Evolutionary conservation across 2,888 invertebrate species (phyloP).

Genomic region (Himalopsyche tibetana): DNA sequence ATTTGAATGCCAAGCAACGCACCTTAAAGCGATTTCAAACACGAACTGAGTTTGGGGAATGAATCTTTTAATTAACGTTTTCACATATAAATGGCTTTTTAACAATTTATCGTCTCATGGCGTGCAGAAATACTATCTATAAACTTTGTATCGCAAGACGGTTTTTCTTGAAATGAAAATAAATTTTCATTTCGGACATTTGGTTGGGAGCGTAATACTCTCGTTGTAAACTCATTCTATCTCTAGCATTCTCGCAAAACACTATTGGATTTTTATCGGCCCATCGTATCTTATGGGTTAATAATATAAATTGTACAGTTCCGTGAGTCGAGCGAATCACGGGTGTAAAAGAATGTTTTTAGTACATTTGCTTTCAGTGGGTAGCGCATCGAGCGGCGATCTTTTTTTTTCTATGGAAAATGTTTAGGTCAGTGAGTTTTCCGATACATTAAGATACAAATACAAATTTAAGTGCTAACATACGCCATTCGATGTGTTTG

Average conservation of each 20-base stretch:
- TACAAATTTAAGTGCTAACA: conserved; percentile 42
- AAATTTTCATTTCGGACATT: conserved; percentile 60
- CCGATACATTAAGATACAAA: conserved; percentile 49
- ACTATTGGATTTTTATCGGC: conserved; percentile 59
- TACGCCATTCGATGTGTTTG: conserved; percentile 23
- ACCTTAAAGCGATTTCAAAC: conserved; percentile 49
- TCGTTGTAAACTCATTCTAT: conserved; percentile 48
- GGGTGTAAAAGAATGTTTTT: conserved; percentile 54
- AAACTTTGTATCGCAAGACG: conserved; percentile 57
- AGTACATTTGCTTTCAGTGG: conserved; percentile 56
- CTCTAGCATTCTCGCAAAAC: conserved; percentile 51
- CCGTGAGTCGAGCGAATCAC: conserved; percentile 57
- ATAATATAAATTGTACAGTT: conserved; percentile 63
- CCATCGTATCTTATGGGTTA: conserved; percentile 60
- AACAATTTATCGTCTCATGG: conserved; percentile 61
- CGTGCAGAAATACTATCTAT: conserved; percentile 62
- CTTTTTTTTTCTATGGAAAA: conserved; percentile 35
- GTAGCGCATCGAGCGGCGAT: conserved; percentile 48
- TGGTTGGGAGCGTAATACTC: conserved; percentile 38
- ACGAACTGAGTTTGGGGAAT: conserved; percentile 45
- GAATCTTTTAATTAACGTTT: conserved; percentile 65
- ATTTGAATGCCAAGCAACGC: conserved; percentile 51
- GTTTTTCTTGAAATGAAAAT: conserved; percentile 57
- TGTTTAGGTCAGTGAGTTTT: conserved; percentile 47
- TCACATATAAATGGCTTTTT: conserved; percentile 60